These are phyloP conservation scores for Dysmachus trigonus DNA, from an alignment of 2,888 invertebrate species.

Conservation along the genomic window DNA sequence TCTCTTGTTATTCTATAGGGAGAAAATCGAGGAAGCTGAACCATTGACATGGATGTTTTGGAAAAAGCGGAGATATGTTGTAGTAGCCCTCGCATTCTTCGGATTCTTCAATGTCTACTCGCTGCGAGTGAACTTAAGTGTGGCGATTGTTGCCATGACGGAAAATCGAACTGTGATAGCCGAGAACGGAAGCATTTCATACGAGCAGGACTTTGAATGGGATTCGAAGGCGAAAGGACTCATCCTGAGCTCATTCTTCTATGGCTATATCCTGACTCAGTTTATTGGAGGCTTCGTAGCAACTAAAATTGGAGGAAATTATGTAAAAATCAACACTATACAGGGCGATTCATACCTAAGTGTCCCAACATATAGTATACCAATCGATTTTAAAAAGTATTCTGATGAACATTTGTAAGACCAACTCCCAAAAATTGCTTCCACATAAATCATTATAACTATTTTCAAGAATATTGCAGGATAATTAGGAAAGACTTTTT, in stretches of 20 bases:
- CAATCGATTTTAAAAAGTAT: no score
- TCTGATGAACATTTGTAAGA: no score
- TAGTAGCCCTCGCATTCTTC: constrained; percentile 80
- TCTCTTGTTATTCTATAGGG: not conserved
- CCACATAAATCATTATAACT: no score
- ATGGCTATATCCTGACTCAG: constrained; percentile 87
- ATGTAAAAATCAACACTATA: constrained; percentile 57
- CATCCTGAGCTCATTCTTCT: constrained; percentile 87
- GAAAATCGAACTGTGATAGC: constrained; percentile 71
- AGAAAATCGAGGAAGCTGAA: constrained; percentile 55
- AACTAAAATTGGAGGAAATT: constrained; percentile 84
- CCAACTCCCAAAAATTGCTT: no score
- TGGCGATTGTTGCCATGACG: constrained; percentile 94
- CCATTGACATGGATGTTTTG: constrained; percentile 74
- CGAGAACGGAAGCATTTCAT: constrained; percentile 71
- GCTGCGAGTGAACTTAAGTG: constrained; percentile 86
- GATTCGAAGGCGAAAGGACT: constrained; percentile 78
- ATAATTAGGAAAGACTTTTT: no score
- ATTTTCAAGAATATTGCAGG: no score
- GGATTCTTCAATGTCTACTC: constrained; percentile 88
- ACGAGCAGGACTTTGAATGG: constrained; percentile 85
- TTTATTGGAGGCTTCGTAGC: constrained; percentile 86
- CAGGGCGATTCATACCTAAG: no score
- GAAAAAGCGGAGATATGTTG: constrained; percentile 77
- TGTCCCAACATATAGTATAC: no score